These are phyloP conservation scores for Diceros bicornis DNA, from an alignment of 2,797 vertebrate genomes.

Conservation along the genomic window DNA sequence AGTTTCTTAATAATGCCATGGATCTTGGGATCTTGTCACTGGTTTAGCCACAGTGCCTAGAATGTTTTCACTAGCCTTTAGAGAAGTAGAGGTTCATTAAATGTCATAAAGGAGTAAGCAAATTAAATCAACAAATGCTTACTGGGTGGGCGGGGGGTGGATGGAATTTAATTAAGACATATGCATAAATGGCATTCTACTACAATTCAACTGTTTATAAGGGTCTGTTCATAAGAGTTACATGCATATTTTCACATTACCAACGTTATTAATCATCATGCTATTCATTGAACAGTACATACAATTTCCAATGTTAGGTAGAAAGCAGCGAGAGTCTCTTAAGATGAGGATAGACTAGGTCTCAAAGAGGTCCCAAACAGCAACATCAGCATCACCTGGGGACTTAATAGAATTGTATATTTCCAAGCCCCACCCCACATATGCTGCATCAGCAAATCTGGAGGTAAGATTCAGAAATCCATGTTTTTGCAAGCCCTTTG, in stretches of 20 bases:
- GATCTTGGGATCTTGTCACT: neutral
- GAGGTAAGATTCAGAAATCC: neutral
- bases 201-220: neutral
- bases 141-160: no score
- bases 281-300: neutral
- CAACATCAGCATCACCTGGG: neutral
- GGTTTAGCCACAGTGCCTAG: neutral
- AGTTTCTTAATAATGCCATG: neutral
- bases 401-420: neutral
- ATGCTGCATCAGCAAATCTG: neutral
- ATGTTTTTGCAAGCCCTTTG: neutral
- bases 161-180: neutral
- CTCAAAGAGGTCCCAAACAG: neutral
- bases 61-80: neutral
- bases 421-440: neutral
- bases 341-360: neutral
- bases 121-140: constrained; percentile 1
- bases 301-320: neutral
- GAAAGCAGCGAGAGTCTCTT: neutral
- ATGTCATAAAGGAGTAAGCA: neutral
- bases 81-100: constrained; percentile 9
- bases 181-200: neutral
- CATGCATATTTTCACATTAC: neutral
- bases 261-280: neutral
- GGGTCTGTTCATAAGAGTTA: neutral